phyloP scores from a whole-genome alignment of 2,797 vertebrate species.

The Nannoperca obscura region DNA sequence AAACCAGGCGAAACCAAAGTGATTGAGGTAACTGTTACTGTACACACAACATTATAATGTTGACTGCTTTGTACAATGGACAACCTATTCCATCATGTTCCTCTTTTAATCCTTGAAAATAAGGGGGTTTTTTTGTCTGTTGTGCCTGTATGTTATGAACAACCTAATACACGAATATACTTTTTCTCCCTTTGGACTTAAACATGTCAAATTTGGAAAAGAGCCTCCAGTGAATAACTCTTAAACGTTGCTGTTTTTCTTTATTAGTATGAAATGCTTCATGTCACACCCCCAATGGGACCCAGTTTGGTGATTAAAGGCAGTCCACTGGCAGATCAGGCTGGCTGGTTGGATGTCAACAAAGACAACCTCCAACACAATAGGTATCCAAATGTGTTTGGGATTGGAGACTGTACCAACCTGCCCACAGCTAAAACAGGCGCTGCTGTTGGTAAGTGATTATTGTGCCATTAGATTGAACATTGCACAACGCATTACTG shows the following conservation, averaged over 20 bases:
- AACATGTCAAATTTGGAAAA: background rate
- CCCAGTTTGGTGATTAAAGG: constrained; percentile 88
- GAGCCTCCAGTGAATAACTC: background rate
- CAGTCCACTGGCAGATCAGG: constrained; percentile 86
- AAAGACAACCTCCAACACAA: constrained; percentile 94
- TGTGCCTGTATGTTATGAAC: background rate
- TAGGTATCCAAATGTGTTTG: constrained; percentile 94
- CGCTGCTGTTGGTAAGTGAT: constrained; percentile 91
- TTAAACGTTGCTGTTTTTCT: constrained; percentile 14
- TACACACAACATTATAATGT: accelerated
- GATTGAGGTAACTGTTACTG: constrained; percentile 82
- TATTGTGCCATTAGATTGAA: background rate
- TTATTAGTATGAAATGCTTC: constrained; percentile 96
- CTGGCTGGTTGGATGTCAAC: constrained; percentile 94
- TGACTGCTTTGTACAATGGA: background rate
- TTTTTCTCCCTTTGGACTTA: background rate
- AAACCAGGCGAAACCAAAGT: constrained; percentile 91
- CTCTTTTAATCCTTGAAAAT: background rate
- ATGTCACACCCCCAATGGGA: constrained; percentile 98
- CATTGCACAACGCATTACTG: background rate
- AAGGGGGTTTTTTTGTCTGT: background rate
- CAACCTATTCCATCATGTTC: background rate
- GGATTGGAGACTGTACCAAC: constrained; percentile 97
- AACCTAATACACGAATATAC: background rate
- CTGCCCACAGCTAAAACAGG: constrained; percentile 94